phyloP scores from a whole-genome alignment of 2,113 vertebrate genomes.

The Leucosticte australis region DNA sequence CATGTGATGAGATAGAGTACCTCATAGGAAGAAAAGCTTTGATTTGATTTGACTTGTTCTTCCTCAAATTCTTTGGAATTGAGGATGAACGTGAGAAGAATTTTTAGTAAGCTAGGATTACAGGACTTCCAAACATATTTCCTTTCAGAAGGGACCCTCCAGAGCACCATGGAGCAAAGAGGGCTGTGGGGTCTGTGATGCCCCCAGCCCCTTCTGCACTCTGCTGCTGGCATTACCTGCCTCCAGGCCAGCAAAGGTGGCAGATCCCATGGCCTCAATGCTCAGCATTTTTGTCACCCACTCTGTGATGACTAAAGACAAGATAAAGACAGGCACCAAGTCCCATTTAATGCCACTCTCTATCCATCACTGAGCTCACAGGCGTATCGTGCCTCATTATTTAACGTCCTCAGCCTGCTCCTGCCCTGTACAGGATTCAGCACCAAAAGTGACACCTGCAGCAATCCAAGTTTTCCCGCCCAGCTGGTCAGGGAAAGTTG shows the following conservation, averaged over 20 bases:
- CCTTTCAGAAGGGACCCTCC: not conserved
- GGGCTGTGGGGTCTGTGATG: not conserved
- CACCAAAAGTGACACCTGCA: not conserved
- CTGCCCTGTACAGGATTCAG: not conserved
- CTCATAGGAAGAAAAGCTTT: not conserved
- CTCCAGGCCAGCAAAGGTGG: not conserved
- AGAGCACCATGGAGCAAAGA: not conserved
- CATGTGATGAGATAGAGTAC: not conserved
- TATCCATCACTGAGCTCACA: slow-evolving; percentile 3
- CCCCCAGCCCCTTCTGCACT: not conserved
- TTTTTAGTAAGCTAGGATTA: not conserved
- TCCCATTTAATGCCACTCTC: slow-evolving; percentile 19
- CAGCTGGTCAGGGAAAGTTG: not conserved
- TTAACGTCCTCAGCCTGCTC: not conserved
- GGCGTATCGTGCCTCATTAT: not conserved
- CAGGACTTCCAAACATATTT: not conserved
- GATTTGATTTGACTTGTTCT: not conserved
- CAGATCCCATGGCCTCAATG: not conserved
- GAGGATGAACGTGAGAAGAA: not conserved
- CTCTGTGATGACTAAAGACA: not conserved
- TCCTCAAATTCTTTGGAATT: not conserved
- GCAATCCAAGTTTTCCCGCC: not conserved
- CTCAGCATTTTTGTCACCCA: not conserved
- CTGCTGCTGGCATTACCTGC: not conserved
- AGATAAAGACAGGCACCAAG: not conserved